These are phyloP conservation scores for Psephotus haematonotus DNA, from an alignment of 2,113 vertebrate genomes.

Conservation along the genomic window DNA sequence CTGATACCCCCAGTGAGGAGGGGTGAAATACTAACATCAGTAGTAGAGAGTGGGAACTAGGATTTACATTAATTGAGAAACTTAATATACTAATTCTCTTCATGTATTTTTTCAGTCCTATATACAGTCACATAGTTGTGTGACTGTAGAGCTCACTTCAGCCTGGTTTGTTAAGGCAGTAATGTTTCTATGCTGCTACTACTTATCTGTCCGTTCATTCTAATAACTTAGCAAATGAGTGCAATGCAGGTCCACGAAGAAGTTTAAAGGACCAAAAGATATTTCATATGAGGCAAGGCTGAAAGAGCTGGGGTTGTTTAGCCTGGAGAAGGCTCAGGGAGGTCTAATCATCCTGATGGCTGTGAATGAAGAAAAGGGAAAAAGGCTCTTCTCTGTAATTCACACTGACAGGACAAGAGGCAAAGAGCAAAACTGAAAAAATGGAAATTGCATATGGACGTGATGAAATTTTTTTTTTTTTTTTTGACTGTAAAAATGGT, in stretches of 20 bases:
- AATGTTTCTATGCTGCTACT: background rate
- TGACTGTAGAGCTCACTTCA: background rate
- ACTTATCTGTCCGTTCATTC: background rate
- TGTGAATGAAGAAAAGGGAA: background rate
- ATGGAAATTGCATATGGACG: background rate
- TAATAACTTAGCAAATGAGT: background rate
- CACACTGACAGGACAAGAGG: background rate
- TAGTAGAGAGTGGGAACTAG: background rate
- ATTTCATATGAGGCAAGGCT: background rate
- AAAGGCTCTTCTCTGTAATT: background rate
- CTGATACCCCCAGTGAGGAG: accelerated
- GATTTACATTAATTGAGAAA: background rate
- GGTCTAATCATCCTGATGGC: background rate
- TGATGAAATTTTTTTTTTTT: too few species aligned
- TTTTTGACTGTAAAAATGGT: background rate
- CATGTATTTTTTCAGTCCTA: background rate
- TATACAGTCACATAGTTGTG: background rate
- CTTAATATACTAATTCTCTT: background rate
- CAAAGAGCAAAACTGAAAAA: background rate
- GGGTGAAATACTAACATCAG: background rate
- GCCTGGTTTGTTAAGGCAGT: background rate
- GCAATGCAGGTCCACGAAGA: background rate
- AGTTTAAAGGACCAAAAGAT: background rate
- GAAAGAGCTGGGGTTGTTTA: background rate
- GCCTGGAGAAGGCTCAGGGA: background rate